Evolutionary conservation across 2,113 vertebrate species (phyloP).

Genomic region (Seriola aureovittata): DNA sequence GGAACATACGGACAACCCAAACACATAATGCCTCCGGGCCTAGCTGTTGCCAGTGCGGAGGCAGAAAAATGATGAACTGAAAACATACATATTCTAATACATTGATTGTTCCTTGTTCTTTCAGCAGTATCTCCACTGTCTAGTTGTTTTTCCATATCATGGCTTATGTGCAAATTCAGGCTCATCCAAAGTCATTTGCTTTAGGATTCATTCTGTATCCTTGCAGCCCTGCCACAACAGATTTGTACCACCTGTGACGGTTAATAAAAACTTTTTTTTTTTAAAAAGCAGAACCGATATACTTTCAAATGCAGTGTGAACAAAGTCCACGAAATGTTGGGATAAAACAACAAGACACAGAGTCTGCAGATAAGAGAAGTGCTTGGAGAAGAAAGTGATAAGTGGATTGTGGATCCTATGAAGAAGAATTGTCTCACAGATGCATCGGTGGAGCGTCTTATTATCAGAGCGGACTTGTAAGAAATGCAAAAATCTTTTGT

Average conservation of each 20-base stretch:
- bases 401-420: not conserved
- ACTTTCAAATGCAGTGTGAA: conserved; percentile 19
- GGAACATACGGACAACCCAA: no score
- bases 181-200: not conserved
- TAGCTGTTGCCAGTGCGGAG: no score
- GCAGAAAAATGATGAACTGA: no score
- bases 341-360: conserved; percentile 12
- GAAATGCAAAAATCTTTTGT: conserved; percentile 17
- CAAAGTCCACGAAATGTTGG: not conserved
- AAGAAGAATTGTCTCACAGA: conserved; percentile 1
- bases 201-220: not conserved
- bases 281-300: not conserved
- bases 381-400: conserved; percentile 5
- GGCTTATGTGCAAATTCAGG: not conserved
- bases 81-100: not conserved
- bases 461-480: conserved; percentile 9
- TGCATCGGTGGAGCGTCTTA: not conserved
- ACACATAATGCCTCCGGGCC: no score
- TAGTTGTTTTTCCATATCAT: not conserved
- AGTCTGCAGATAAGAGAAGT: conserved; percentile 24
- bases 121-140: not conserved
- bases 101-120: not conserved
- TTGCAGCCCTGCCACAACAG: not conserved
- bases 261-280: not conserved
- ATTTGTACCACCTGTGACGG: conserved; percentile 1